Base-by-base conservation (phyloP, 2,797 vertebrate genomes). In the Sebastes nivosus region DNA sequence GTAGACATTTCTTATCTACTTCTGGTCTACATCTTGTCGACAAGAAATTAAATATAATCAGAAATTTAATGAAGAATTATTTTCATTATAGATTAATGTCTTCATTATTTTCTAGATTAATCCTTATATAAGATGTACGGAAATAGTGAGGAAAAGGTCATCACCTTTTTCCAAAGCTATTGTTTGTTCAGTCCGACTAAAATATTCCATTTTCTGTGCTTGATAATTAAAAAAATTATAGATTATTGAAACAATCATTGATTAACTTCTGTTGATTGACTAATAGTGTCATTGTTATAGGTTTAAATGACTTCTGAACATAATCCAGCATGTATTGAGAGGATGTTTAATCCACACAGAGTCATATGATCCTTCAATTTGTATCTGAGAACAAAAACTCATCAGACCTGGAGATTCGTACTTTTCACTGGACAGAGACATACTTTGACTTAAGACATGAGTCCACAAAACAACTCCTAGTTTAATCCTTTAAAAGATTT, bases 91-190 rank as follows among this genome's bases (percentile, higher is more conserved):
- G 7, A 20, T 61, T 16, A 16, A 32, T 50, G 11, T 3, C 7
- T 22, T 46, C 14, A 18, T 46, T 46, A 46, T 46, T 46, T 46
- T 46, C 0, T 0, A 46, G 42, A 46, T 46, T 46, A 46, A 46
- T 46, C 42, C 42, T 46, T 46, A 46, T 18, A 46, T 46, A 46
- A 54, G 1, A 54, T 54, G 0, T 13, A 0, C 0, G 5, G 10
- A 55, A 58, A 58, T 27, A 8, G 57, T 58, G 25, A 27, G 14
- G 27, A 25, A 13, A 18, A 16, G 3, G 12, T 58, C 46, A 38
- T 25, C 34, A 10, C 8, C 6, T 14, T 58, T 27, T 58, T 27
- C 24, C 55, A 58, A 58, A 58, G 3, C 6, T 12, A 24, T 38
- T 59, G 4, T 5, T 66, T 57, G 1, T 38, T 29, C 18, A 13